phyloP scores from a whole-genome alignment of 2,113 vertebrate genomes.

The Tretioscincus oriximinensis region DNA sequence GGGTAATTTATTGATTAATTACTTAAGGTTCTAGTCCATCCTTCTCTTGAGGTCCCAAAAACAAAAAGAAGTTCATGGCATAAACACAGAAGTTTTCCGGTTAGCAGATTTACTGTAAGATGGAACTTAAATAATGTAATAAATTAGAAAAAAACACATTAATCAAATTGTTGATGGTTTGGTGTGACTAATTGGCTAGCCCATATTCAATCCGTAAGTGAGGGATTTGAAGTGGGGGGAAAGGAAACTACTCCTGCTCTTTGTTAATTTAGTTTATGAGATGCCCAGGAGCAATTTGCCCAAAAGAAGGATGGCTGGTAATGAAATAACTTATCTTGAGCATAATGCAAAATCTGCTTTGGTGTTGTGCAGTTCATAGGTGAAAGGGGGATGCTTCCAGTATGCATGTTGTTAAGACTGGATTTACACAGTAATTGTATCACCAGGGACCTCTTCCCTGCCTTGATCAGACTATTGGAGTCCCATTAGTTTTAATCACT shows the following conservation, averaged over 20 bases:
- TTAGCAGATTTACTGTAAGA: not conserved
- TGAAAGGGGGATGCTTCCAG: not conserved
- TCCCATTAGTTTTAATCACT: constrained; percentile 5
- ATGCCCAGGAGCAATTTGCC: not conserved
- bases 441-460: not conserved
- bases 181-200: not conserved
- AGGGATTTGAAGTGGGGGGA: not conserved
- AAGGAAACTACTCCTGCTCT: not conserved
- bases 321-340: constrained; percentile 1
- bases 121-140: not conserved
- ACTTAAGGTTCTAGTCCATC: no score
- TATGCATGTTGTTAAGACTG: not conserved
- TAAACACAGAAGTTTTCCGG: not conserved
- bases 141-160: not conserved
- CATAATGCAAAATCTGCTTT: not conserved
- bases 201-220: not conserved
- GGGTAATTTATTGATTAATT: not conserved
- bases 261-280: not conserved
- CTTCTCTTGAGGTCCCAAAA: no score
- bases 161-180: not conserved
- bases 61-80: not conserved
- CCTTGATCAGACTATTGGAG: not conserved
- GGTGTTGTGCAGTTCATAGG: constrained; percentile 9
- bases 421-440: not conserved
- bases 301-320: not conserved